A percentile compares a stretch with the other conserved stretches of the same genome.
phyloP scores from a whole-genome alignment of 2,113 vertebrate genomes.

The Conger conger region DNA sequence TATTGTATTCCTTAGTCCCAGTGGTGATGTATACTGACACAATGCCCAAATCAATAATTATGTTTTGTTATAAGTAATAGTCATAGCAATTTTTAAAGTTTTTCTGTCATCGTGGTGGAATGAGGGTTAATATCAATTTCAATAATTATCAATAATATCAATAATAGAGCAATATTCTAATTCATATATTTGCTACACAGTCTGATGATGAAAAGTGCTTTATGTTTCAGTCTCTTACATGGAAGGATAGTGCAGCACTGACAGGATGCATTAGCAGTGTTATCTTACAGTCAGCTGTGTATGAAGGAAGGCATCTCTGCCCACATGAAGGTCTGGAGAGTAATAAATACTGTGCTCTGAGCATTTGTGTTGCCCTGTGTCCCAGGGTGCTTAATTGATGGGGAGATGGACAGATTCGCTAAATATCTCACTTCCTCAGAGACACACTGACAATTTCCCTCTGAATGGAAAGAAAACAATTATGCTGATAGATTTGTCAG shows the following conservation, averaged over 20 bases:
- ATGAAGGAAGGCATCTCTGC: background rate
- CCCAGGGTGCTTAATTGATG: constrained; percentile 34
- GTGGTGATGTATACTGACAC: background rate
- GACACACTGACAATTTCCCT: constrained; percentile 22
- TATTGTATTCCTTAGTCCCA: background rate
- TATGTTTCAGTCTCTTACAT: no score
- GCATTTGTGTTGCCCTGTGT: constrained; percentile 29
- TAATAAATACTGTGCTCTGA: constrained; percentile 18
- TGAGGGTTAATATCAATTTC: background rate
- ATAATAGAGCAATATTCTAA: background rate
- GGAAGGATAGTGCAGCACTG: background rate
- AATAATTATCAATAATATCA: no score
- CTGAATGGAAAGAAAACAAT: constrained; percentile 5
- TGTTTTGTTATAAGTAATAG: background rate
- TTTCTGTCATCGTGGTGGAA: background rate
- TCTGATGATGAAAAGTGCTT: background rate
- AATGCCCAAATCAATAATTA: background rate
- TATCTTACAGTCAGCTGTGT: constrained; percentile 13
- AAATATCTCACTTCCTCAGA: constrained; percentile 15
- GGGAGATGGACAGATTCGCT: constrained; percentile 27
- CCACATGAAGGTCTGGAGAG: background rate
- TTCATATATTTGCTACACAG: background rate
- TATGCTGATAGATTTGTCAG: constrained; percentile 11
- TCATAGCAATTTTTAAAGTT: background rate
- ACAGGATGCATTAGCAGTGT: constrained; percentile 1